phyloP scores from a whole-genome alignment of 2,888 invertebrate species.

The Venustoraphidia nigricollis region DNA sequence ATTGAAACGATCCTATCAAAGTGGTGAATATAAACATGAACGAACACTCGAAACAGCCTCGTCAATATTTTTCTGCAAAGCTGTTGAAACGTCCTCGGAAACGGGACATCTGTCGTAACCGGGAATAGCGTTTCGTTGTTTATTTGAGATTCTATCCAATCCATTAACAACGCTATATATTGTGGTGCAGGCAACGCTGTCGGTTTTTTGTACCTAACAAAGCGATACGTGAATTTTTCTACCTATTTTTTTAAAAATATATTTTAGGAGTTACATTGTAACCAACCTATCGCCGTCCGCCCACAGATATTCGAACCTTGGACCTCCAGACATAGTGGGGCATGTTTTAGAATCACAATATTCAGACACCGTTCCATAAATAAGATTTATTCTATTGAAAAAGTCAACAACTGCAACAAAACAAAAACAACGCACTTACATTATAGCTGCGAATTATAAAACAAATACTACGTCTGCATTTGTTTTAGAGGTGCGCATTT shows the following conservation, averaged over 20 bases:
- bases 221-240: neutral
- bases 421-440: constrained; percentile 2
- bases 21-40: constrained; percentile 89
- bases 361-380: constrained; percentile 79
- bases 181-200: constrained; percentile 69
- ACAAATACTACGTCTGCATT: neutral
- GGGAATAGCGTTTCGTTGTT: constrained; percentile 80
- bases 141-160: constrained; percentile 83
- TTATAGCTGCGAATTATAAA: neutral
- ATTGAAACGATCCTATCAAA: constrained; percentile 77
- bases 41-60: constrained; percentile 76
- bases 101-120: constrained; percentile 68
- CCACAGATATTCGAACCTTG: constrained; percentile 82
- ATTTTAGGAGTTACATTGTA: no score
- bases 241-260: no score
- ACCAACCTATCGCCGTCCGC: constrained; percentile 57
- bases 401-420: constrained; percentile 72
- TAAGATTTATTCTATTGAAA: constrained; percentile 83
- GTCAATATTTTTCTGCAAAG: constrained; percentile 78
- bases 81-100: constrained; percentile 67
- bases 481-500: constrained; percentile 1
- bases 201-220: constrained; percentile 48
- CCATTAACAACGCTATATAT: constrained; percentile 73
- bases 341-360: constrained; percentile 71
- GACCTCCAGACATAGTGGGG: constrained; percentile 82